A percentile compares a stretch with the other conserved stretches of the same genome.
phyloP scores from a whole-genome alignment of 2,113 vertebrate species.

The Gallinago undulata region DNA sequence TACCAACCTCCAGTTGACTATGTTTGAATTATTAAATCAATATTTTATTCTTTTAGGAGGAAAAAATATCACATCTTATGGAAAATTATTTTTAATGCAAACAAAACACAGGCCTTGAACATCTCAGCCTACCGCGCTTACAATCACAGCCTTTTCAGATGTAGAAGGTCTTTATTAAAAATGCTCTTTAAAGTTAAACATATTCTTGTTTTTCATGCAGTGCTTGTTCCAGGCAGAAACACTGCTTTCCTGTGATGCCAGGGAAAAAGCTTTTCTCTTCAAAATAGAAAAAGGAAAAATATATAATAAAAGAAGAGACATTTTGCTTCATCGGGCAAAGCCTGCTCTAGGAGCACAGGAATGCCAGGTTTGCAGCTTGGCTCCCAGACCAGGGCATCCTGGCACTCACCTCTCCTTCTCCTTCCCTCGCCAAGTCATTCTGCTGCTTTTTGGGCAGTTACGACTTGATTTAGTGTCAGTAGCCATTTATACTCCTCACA shows the following conservation, averaged over 20 bases:
- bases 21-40: constrained; percentile 18
- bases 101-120: neutral
- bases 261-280: neutral
- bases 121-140: neutral
- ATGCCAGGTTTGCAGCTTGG: rapidly evolving
- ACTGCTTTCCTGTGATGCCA: neutral
- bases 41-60: neutral
- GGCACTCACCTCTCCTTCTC: rapidly evolving
- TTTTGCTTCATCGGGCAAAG: neutral
- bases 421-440: rapidly evolving
- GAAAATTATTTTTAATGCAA: constrained; percentile 27
- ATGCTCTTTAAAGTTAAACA: constrained; percentile 44
- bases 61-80: neutral
- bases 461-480: neutral
- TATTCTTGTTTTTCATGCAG: neutral
- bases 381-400: neutral
- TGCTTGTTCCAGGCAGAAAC: neutral
- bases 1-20: neutral
- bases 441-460: neutral
- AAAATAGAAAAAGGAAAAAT: neutral
- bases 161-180: neutral
- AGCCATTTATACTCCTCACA: neutral
- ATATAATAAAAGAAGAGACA: neutral
- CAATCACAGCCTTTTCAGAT: neutral
- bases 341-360: neutral